These are phyloP conservation scores for Globodera ellingtonae DNA, from an alignment of 1,140 invertebrate genomes.

Conservation along the genomic window DNA sequence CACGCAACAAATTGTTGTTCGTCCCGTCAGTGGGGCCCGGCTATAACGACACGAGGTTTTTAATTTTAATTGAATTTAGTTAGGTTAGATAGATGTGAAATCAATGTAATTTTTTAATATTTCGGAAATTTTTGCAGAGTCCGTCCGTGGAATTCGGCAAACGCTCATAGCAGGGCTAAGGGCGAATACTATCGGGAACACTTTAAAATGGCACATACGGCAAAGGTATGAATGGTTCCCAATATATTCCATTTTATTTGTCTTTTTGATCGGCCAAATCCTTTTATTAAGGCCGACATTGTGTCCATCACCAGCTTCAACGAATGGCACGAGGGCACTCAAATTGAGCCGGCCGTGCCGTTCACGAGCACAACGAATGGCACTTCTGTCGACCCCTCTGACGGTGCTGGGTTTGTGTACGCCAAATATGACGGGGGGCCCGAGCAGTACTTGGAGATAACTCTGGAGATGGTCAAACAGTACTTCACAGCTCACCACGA, in stretches of 20 bases:
- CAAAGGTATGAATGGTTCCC: conserved; percentile 32
- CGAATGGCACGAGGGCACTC: conserved; percentile 71
- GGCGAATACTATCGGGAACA: conserved; percentile 67
- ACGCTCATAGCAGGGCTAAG: conserved; percentile 65
- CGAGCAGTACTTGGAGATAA: conserved; percentile 51
- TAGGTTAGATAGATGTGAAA: too few relatives aligned
- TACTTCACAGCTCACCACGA: conserved; percentile 58
- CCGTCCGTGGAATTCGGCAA: conserved; percentile 68
- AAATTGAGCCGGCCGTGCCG: conserved; percentile 68
- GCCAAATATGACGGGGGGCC: conserved; percentile 45
- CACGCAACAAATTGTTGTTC: conserved; percentile 66
- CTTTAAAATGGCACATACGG: conserved; percentile 65
- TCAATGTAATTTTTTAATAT: background rate
- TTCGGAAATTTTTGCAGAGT: conserved; percentile 46
- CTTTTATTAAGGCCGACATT: conserved; percentile 52
- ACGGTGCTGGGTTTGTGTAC: conserved; percentile 30
- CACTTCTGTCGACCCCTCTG: conserved; percentile 17
- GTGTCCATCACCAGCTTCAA: conserved; percentile 70
- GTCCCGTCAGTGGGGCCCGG: conserved; percentile 68
- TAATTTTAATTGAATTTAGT: too few relatives aligned
- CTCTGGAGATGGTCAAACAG: conserved; percentile 54
- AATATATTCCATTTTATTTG: background rate
- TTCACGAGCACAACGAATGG: conserved; percentile 38
- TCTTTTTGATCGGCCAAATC: background rate
- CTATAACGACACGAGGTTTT: conserved; percentile 67